A percentile compares a stretch with the other conserved stretches of the same genome.
phyloP scores from a whole-genome alignment of 2,113 vertebrate genomes.

The Sitta europaea region DNA sequence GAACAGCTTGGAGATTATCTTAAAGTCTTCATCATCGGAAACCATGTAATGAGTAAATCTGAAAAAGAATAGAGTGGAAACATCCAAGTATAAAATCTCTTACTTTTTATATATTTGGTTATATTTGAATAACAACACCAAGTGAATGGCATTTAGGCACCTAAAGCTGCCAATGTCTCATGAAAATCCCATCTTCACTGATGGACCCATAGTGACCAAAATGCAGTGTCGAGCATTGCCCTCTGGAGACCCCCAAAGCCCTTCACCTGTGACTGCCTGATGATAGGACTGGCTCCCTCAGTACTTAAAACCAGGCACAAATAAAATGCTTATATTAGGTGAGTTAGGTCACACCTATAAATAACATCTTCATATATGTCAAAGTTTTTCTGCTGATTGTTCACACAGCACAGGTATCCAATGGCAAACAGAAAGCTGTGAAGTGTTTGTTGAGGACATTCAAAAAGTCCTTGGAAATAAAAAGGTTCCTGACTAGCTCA shows the following conservation, averaged over 20 bases:
- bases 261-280: not conserved
- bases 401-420: not conserved
- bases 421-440: not conserved
- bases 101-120: not conserved
- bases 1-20: not conserved
- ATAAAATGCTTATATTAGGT: not conserved
- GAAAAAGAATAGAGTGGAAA: not conserved
- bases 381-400: not conserved
- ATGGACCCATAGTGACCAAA: fast-evolving
- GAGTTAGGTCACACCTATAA: not conserved
- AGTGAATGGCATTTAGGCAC: not conserved
- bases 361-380: not conserved
- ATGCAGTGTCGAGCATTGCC: not conserved
- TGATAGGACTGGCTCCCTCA: not conserved
- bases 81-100: not conserved
- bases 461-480: not conserved
- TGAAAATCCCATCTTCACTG: not conserved
- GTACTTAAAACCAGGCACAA: not conserved
- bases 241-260: not conserved
- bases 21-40: not conserved
- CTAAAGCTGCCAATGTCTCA: not conserved
- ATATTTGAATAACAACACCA: not conserved
- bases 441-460: not conserved
- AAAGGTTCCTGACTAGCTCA: not conserved
- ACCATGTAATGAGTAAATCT: not conserved